Conservation (phyloP, 1,140 invertebrate species). For the Drosophila ficusphila region DNA sequence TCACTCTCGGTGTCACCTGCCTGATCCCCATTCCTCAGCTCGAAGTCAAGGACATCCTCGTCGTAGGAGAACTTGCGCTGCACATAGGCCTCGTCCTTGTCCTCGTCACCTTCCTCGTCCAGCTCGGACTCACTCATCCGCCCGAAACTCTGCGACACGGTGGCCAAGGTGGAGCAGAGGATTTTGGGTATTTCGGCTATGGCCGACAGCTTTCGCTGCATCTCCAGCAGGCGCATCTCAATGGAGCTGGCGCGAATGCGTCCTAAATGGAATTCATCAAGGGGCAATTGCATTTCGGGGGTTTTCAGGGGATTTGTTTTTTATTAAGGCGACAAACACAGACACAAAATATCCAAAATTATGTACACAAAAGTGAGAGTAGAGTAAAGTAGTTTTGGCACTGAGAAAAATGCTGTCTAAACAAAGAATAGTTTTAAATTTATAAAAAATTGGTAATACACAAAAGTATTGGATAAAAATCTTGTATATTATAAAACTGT, state of each 20-base stretch:
- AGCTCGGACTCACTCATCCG: constrained; percentile 47
- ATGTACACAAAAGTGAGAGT: constrained; percentile 16
- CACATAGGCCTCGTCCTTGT: constrained; percentile 30
- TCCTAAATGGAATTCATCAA: constrained; percentile 23
- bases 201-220: constrained; percentile 80
- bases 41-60: constrained; percentile 78
- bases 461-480: too few relatives aligned
- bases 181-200: constrained; percentile 83
- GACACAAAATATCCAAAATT: constrained; percentile 36
- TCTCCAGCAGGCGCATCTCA: constrained; percentile 72
- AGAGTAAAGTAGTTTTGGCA: neutral
- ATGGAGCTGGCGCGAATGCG: constrained; percentile 65
- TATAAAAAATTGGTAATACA: too few relatives aligned
- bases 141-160: constrained; percentile 78
- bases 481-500: too few relatives aligned
- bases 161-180: constrained; percentile 76
- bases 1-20: constrained; percentile 24
- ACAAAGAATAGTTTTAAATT: neutral
- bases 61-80: constrained; percentile 75
- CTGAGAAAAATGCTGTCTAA: neutral
- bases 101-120: constrained; percentile 8
- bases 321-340: constrained; percentile 50
- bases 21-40: constrained; percentile 35
- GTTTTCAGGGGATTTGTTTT: constrained; percentile 16
- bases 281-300: neutral